phyloP scores from a whole-genome alignment of 2,888 invertebrate genomes.

The Lasioglossum figueresi region DNA sequence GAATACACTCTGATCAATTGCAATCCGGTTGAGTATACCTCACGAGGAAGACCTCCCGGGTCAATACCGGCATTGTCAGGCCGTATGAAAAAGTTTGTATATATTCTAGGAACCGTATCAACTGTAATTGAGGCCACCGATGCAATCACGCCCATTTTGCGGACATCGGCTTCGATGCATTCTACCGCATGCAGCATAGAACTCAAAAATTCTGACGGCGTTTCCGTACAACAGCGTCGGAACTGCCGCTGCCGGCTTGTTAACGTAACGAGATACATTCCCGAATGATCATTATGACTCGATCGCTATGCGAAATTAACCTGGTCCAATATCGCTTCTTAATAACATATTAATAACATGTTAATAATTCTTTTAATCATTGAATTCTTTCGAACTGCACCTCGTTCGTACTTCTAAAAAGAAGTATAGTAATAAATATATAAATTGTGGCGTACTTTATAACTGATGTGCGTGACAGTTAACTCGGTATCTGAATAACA shows the following conservation, averaged over 20 bases:
- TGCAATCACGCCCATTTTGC: constrained; percentile 1
- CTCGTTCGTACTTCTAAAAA: no score
- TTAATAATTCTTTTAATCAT: no score
- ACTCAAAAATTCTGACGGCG: not conserved
- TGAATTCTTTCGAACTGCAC: no score
- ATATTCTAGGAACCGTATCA: constrained; percentile 19
- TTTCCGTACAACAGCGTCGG: not conserved
- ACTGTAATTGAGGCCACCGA: constrained; percentile 3
- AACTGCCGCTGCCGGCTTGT: not conserved
- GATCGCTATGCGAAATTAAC: not conserved
- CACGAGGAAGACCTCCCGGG: constrained; percentile 55
- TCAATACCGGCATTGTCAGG: constrained; percentile 26
- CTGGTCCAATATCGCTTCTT: no score
- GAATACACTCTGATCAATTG: constrained; percentile 60
- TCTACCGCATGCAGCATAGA: not conserved
- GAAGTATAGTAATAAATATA: no score
- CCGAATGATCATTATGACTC: not conserved
- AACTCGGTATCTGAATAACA: no score
- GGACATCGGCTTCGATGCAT: not conserved
- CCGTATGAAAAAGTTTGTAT: constrained; percentile 5
- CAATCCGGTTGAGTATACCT: constrained; percentile 50
- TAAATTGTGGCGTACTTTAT: no score
- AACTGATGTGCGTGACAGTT: no score
- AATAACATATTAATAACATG: no score
- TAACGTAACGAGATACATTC: not conserved